Evolutionary conservation across 2,113 vertebrate genomes (phyloP), one percentile per base, ranked within the genome.

Genomic region (Cavia aperea): DNA sequence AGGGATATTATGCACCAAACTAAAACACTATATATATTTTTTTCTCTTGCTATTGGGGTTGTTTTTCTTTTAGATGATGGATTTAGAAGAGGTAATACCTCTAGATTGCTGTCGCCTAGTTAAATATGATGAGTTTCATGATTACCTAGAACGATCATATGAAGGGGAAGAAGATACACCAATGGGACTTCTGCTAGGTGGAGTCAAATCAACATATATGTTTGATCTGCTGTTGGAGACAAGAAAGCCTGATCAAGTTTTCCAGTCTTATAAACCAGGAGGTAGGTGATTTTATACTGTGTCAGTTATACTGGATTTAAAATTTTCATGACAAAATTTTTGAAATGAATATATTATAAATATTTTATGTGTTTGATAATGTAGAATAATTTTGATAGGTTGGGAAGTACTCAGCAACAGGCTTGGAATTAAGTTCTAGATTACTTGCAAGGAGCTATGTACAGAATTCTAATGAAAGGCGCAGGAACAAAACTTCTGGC

Each of bases 41-140:
- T 63, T 68, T 15, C 49, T 73, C 68, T 86, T 86, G 43, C 65
- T 93, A 56, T 60, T 23, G 89, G 65, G 78, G 39, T 88, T 49
- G 0, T 75, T 94, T 97, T 91, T 29, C 89, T 92, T 97, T 79
- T 92, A 99, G 99, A 93, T 99, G 87, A 99, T 99, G 99, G 99
- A 99, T 96, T 97, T 99, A 85, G 99, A 99, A 73, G 98, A 98
- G 9, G 95, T 98, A 0, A 97, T 99, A 95, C 97, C 99, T 43
- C 94, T 99, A 94, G 98, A 99, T 94, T 99, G 99, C 95, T 99
- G 99, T 96, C 99, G 99, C 85, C 97, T 99, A 95, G 99, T 99
- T 90, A 99, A 99, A 92, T 99, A 99, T 0, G 99, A 99, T 54
- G 99, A 99, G 97, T 99, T 99, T 95, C 99, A 99, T 2, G 99